Conservation (phyloP, 64 coral and sea anemone species). For the Orbicella faveolata region DNA sequence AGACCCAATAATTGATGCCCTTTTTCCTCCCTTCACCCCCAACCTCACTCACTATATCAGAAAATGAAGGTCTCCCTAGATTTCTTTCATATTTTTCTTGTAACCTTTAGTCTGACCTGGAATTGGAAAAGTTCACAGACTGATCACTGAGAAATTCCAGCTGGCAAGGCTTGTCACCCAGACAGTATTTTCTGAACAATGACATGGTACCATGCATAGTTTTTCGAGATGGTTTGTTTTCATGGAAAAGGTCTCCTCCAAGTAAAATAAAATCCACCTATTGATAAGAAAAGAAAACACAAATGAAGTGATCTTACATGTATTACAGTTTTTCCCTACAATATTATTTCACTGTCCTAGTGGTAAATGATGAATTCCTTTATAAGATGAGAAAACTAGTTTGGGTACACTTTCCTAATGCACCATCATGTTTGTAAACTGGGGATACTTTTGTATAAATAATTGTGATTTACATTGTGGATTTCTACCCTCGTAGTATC, state of each 20-base stretch:
- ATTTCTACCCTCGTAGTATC: no score
- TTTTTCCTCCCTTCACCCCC: no score
- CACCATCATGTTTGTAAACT: no score
- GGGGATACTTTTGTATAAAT: no score
- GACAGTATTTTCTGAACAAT: conserved; percentile 92
- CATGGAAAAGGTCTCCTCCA: conserved; percentile 98
- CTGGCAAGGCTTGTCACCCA: conserved; percentile 83
- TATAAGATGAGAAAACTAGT: no score
- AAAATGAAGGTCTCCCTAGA: background rate
- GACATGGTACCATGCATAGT: conserved; percentile 80
- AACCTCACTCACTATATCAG: no score
- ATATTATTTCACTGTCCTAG: no score
- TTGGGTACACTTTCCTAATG: no score
- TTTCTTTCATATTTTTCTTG: background rate
- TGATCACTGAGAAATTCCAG: conserved; percentile 99
- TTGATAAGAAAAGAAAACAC: background rate
- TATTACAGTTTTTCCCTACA: no score
- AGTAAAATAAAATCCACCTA: conserved; percentile 98
- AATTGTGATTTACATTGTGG: no score
- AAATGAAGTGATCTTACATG: background rate
- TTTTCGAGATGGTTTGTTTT: conserved; percentile 97
- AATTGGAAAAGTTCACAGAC: conserved; percentile 92
- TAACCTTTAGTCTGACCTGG: conserved; percentile 56
- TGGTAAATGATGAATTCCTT: no score
- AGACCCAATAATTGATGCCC: no score